A percentile compares a stretch with the other conserved stretches of the same genome.
Conservation (phyloP, 64 coral and sea anemone species). For the Stichodactyla helianthus region DNA sequence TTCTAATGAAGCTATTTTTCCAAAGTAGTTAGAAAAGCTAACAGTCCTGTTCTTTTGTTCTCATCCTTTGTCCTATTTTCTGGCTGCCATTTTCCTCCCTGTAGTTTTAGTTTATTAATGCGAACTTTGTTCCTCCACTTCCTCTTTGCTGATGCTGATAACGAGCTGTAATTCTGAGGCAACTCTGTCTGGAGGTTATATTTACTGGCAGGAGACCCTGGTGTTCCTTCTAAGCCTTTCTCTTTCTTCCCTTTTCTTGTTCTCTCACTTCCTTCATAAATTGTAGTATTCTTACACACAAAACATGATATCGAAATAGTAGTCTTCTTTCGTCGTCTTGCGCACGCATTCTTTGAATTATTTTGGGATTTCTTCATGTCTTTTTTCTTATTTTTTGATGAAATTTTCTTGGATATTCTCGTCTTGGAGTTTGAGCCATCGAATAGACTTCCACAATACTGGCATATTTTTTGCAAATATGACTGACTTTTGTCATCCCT, state of each 20-base stretch:
- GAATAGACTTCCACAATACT: conserved; percentile 18
- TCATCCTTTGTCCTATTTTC: neutral
- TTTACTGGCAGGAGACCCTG: neutral
- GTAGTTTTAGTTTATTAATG: neutral
- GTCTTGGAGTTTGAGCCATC: neutral
- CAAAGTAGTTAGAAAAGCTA: conserved; percentile 1
- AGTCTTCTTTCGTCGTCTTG: neutral
- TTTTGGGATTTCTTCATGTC: neutral
- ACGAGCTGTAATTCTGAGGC: conserved; percentile 13
- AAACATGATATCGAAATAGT: neutral
- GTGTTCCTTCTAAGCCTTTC: neutral
- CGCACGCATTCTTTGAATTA: neutral
- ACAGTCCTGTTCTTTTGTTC: neutral
- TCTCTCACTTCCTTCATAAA: neutral
- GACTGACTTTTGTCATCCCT: neutral
- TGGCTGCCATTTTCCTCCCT: neutral
- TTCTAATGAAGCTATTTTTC: neutral
- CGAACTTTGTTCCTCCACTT: conserved; percentile 18
- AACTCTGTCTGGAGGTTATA: neutral
- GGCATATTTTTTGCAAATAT: neutral
- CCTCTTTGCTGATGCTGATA: conserved; percentile 9
- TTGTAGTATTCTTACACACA: neutral
- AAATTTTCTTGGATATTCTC: conserved; percentile 14
- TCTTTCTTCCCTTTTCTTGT: neutral
- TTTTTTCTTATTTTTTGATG: neutral